Percentiles rank a stretch among this genome's conserved stretches.
Conservation (phyloP, 2,797 vertebrate species). For the Hydrolagus colliei region DNA sequence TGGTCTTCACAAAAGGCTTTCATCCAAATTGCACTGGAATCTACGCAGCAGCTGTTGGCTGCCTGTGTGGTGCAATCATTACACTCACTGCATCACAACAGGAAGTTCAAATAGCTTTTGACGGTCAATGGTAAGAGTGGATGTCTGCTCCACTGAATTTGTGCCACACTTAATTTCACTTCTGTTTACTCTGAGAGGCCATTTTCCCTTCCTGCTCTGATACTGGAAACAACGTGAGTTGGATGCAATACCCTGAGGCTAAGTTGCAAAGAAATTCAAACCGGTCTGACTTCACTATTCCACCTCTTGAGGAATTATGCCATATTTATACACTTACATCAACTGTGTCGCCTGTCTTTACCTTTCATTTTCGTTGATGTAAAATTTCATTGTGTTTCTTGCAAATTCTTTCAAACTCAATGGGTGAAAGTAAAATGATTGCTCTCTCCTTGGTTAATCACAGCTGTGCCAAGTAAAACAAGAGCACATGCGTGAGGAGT, state of each 20-base stretch:
- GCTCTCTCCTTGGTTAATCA: too few relatives aligned
- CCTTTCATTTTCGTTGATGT: neutral
- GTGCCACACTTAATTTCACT: neutral
- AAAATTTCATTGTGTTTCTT: neutral
- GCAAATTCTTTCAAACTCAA: too few relatives aligned
- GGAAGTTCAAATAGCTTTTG: neutral
- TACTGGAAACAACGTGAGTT: neutral
- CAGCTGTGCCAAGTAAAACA: too few relatives aligned
- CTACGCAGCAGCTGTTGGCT: neutral
- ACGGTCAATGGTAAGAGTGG: neutral
- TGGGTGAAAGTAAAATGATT: too few relatives aligned
- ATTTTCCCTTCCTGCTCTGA: neutral
- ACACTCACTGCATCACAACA: neutral
- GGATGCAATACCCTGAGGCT: neutral
- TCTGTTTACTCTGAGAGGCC: neutral
- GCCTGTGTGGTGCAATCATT: neutral
- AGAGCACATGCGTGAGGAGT: too few relatives aligned
- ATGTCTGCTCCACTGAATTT: neutral
- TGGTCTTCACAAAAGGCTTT: too few relatives aligned
- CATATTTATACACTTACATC: neutral
- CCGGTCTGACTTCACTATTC: too few relatives aligned
- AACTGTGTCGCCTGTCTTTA: neutral
- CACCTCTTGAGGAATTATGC: neutral
- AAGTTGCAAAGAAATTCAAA: too few relatives aligned
- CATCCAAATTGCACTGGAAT: neutral